Evolutionary conservation across 2,888 invertebrate genomes (phyloP).

Genomic region (Julus scandinavius): DNA sequence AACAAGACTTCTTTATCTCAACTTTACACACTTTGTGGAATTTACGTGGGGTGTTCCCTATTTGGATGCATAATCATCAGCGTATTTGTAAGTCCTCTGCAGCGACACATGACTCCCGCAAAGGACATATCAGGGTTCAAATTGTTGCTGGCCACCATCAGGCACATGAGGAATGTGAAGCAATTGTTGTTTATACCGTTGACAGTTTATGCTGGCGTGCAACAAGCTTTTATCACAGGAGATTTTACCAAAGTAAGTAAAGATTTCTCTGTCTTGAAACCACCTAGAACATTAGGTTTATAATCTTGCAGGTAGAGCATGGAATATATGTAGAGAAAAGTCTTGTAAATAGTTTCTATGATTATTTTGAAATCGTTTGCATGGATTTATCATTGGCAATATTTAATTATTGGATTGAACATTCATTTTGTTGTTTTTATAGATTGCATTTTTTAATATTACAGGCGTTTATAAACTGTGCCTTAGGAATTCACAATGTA

Average conservation of each 20-base stretch:
- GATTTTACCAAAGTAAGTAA: constrained; percentile 67
- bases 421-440: neutral
- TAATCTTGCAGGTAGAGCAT: neutral
- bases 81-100: constrained; percentile 88
- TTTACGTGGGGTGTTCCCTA: constrained; percentile 87
- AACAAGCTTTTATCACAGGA: constrained; percentile 95
- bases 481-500: constrained; percentile 84
- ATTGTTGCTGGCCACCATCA: constrained; percentile 86
- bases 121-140: constrained; percentile 76
- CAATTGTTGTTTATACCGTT: constrained; percentile 94
- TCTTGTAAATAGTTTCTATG: too few species aligned
- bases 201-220: constrained; percentile 96
- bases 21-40: constrained; percentile 88
- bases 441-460: constrained; percentile 57
- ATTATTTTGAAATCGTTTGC: too few species aligned
- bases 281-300: neutral
- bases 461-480: constrained; percentile 86
- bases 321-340: too few species aligned
- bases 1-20: constrained; percentile 69
- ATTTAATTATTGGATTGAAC: too few species aligned
- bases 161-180: constrained; percentile 89
- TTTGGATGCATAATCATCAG: constrained; percentile 88
- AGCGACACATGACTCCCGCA: constrained; percentile 72
- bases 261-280: too few species aligned
- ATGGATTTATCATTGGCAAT: too few species aligned